Percentiles rank a stretch among this genome's conserved stretches.
Conservation (phyloP, 2,888 invertebrate genomes). For the Crioceris asparagi region DNA sequence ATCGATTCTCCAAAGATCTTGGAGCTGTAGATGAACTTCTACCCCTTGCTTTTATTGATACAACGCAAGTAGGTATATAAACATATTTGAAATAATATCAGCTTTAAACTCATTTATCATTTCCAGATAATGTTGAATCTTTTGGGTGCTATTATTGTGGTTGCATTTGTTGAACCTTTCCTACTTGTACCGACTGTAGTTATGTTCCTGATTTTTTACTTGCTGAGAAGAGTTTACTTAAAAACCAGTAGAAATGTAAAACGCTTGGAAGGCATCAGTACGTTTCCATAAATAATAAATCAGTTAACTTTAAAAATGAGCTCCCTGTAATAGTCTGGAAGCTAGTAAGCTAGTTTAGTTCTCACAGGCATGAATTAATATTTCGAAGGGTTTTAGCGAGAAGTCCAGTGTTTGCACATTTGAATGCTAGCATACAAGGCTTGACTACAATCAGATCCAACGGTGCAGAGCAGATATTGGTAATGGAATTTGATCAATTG, state of each 20-base stretch:
- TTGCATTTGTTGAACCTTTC: conserved; percentile 59
- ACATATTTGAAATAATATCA: background rate
- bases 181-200: conserved; percentile 55
- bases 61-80: conserved; percentile 33
- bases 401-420: conserved; percentile 64
- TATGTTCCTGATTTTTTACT: conserved; percentile 51
- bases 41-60: conserved; percentile 40
- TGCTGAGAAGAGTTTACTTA: conserved; percentile 57
- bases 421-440: conserved; percentile 62
- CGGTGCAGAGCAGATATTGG: conserved; percentile 47
- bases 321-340: too few relatives aligned
- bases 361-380: too few relatives aligned
- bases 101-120: conserved; percentile 2
- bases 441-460: conserved; percentile 63
- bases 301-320: too few relatives aligned
- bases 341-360: too few relatives aligned
- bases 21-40: conserved; percentile 46
- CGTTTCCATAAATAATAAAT: background rate
- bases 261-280: conserved; percentile 59
- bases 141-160: conserved; percentile 64
- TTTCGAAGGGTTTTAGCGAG: conserved; percentile 55
- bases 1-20: conserved; percentile 62
- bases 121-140: conserved; percentile 54
- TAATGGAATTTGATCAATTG: conserved; percentile 46
- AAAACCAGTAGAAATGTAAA: conserved; percentile 66